Percentiles rank a stretch among this genome's conserved stretches.
These are phyloP conservation scores for Halcyon chelicuti DNA, from an alignment of 2,797 vertebrate species.

Conservation along the genomic window DNA sequence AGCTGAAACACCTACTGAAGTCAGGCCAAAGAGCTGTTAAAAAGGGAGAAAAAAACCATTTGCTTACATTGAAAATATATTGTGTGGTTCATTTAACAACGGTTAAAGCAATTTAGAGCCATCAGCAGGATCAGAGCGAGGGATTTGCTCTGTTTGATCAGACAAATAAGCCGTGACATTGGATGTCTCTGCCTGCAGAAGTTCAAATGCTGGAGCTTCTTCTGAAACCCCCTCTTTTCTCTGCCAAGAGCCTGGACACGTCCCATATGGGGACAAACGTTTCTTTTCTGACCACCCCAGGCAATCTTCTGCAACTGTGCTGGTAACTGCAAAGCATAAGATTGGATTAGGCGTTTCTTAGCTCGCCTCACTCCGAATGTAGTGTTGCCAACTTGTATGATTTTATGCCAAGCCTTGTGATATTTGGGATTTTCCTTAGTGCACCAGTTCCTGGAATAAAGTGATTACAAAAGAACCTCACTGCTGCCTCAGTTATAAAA, in stretches of 20 bases:
- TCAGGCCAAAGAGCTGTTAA: neutral
- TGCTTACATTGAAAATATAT: conserved; percentile 4
- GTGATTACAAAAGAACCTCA: conserved; percentile 10
- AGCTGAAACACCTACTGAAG: neutral
- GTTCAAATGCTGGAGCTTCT: neutral
- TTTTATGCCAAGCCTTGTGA: conserved; percentile 49
- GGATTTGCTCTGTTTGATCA: conserved; percentile 59
- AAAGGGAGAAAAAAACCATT: neutral
- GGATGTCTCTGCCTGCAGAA: neutral
- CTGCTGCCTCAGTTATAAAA: neutral
- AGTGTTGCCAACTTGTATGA: conserved; percentile 23
- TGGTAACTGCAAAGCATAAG: neutral
- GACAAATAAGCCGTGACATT: neutral
- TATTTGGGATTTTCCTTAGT: conserved; percentile 33
- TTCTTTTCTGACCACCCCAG: neutral
- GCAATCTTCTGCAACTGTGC: neutral
- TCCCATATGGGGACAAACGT: neutral
- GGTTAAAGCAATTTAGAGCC: conserved; percentile 36
- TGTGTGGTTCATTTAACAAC: conserved; percentile 47
- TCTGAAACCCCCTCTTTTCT: neutral
- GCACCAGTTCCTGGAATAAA: conserved; percentile 44
- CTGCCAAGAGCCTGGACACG: neutral
- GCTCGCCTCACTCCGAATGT: neutral
- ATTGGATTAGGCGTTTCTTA: conserved; percentile 50
- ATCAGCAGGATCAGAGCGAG: conserved; percentile 30